Base-by-base conservation (phyloP, 1,140 invertebrate genomes). In the Zaprionus gabonicus region DNA sequence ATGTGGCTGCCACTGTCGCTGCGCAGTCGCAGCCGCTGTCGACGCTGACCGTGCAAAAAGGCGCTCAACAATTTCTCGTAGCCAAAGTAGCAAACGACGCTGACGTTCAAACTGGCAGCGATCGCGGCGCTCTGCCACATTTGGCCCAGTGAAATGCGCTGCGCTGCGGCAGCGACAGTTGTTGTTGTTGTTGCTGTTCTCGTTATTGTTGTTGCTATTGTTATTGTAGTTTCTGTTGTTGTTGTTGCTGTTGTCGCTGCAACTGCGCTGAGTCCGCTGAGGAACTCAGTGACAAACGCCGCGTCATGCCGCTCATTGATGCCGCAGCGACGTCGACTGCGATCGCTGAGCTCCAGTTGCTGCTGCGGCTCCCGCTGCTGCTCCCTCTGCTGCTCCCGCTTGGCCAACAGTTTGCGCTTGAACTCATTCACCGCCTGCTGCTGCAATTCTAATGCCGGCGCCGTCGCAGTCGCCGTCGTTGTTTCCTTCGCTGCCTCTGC, bases 241-340 rank as follows among this genome's bases (percentile, higher is more conserved):
- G 12, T 34, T 27, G 51, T 23, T 49, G 38, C 7, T 23, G 46
- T 41, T 23, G 20, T 68, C 15, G 25, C 20, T 59, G 58, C 46
- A 41, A 20, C 31, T 20, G 13, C 44, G 23, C 25, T 13, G 28
- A 80, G 56, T 0, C 68, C 79, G 51, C 81, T 85, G 4, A 88
- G 78, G 66, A 90, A 90, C 55, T 91, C 82, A 44, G n/a, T 78
- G 9, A 90, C 87, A 75, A 91, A 74, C 7, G 78, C 77, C 0
- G 80, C 66, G 6, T 81, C 63, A 36, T 80, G 38, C n/a, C 66
- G 80, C 23, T 81, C 80, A 65, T 86, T 87, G 51, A 88, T 81
- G 67, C 75, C 84, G 41, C 85, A 81, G 41, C 81, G 72, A 17
- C 76, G 71, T 34, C 71, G 75, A 20, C 31, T 41, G 3, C 25